Evolutionary conservation across 2,888 invertebrate genomes (phyloP).

Genomic region (Hypsopygia costalis): DNA sequence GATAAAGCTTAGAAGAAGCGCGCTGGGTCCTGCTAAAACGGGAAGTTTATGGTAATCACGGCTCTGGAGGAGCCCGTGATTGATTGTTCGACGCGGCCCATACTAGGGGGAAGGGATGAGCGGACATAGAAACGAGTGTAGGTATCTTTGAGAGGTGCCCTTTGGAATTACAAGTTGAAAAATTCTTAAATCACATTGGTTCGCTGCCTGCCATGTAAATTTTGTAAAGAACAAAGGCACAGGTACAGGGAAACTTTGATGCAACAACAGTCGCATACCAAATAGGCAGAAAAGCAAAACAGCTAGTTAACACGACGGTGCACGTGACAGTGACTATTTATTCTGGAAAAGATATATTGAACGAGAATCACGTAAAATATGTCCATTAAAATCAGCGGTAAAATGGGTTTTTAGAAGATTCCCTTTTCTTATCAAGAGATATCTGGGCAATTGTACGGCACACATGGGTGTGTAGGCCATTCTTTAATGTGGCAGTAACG

Average conservation of each 20-base stretch:
- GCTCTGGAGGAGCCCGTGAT: constrained; percentile 65
- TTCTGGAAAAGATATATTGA: background rate
- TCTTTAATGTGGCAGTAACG: constrained; percentile 53
- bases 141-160: constrained; percentile 31
- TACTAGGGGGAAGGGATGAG: constrained; percentile 33
- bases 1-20: constrained; percentile 72
- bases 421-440: constrained; percentile 22
- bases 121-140: constrained; percentile 24
- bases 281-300: background rate
- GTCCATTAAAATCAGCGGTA: constrained; percentile 12
- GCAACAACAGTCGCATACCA: constrained; percentile 2
- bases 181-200: constrained; percentile 8
- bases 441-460: constrained; percentile 24
- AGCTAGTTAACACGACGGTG: background rate
- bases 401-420: constrained; percentile 15
- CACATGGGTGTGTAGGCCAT: constrained; percentile 40
- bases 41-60: constrained; percentile 79
- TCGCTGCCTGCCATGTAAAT: background rate
- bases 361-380: constrained; percentile 10
- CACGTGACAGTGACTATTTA: background rate
- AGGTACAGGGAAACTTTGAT: constrained; percentile 5
- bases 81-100: constrained; percentile 63
- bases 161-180: constrained; percentile 9
- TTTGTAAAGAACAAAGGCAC: constrained; percentile 3
- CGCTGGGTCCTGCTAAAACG: constrained; percentile 69